Base-by-base conservation (phyloP, 1,140 invertebrate genomes). In the Vollenhovia emeryi region DNA sequence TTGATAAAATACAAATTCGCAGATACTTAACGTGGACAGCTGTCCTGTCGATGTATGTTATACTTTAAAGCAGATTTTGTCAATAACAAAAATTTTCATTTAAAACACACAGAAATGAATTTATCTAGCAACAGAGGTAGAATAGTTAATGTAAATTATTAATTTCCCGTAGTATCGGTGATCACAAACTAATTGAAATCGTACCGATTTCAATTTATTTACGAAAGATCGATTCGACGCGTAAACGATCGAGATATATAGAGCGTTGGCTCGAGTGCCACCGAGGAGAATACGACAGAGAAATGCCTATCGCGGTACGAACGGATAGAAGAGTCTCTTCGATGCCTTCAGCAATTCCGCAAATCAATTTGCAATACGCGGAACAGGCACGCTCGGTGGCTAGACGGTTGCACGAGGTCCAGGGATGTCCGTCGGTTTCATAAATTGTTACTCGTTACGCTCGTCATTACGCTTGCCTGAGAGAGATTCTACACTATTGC, bases 311-410 rank as follows among this genome's bases (percentile, higher is more conserved):
- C 27, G 18, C 40, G 13, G 24, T 68, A 48, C 6, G 66, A 45
- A 80, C 48, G 18, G n/a, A 57, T 73, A 57, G 62, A 79, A 57
- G 78, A 82, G 78, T 80, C 78, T 80, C 78, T 48, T 80, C 78
- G 36, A n/a, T 57, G 78, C 64, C 66, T 59, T 59, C 24, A 55
- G 66, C 66, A 43, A 73, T 82, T 82, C 78, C 40, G 78, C 78
- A 76, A 87, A 87, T 69, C 86, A 76, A 88, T 88, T 76, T 71
- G 45, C 52, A 18, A 45, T 78, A 62, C 36, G 52, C 30, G 45
- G 55, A 76, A 84, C 60, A 18, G 24, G 15, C n/a, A 52, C 48
- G 43, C 64, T 71, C 64, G 36, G 64, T 43, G 78, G 45, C 62
- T 69, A 36, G 62, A 30, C 75, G 30, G 21, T 33, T 52, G 76